Base-by-base conservation (phyloP, 2,888 invertebrate genomes). In the Hyppa rectilinea region DNA sequence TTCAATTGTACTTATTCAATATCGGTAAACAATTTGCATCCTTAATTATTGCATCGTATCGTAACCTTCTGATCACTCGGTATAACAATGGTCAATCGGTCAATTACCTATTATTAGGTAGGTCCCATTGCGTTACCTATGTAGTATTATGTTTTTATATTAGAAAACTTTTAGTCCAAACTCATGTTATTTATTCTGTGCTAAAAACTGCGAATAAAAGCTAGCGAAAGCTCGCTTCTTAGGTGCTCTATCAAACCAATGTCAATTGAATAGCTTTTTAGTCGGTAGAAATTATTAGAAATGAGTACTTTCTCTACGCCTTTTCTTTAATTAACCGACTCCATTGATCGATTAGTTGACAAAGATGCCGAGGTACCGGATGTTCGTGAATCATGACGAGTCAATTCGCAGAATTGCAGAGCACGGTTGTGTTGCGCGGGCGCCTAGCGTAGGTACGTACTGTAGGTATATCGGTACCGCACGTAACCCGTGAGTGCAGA, bases 311-410 rank as follows among this genome's bases (percentile, higher is more conserved):
- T 85, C 81, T 74, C 71, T 52, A 53, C 40, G 52, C 34, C 70
- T 80, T 77, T 80, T 78, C 74, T 71, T 77, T 65, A 76, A 78
- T 71, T 73, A 78, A 75, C 63, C 10, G 72, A 64, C 50, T 56
- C 58, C 75, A 71, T 78, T 82, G 82, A 86, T 84, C 66, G 67
- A 80, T 84, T 69, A 81, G 84, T 88, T 89, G 87, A 88, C 89
- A 88, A 90, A 87, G 91, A 91, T 89, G 88, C 87, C 85, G 65
- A 29, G 59, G 83, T 87, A 87, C 90, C 91, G 91, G 91, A 90
- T 88, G 80, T 75, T 66, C 73, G 82, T 94, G 93, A 94, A 85
- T 93, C 93, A 94, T 84, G 82, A 84, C 86, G 86, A 84, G 84
- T 75, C 40, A 77, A 77, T 93, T 93, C 93, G 87, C 85, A 83